These are phyloP conservation scores for Salvelinus sp. DNA, from an alignment of 2,113 vertebrate genomes.

Conservation along the genomic window DNA sequence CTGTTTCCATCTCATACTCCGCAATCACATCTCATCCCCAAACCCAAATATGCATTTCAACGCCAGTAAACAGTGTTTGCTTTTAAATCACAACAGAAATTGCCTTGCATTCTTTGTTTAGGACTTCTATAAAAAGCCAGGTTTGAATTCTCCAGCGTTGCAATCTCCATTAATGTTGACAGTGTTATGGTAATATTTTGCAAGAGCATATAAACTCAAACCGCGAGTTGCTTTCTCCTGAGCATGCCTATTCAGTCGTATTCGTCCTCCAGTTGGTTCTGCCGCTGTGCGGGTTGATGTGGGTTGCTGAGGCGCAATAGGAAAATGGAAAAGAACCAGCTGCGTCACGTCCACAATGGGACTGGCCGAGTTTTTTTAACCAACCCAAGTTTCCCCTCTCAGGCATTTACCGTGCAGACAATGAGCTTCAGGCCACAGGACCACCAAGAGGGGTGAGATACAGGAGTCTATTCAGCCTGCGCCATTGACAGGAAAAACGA, in stretches of 20 bases:
- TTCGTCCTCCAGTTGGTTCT: neutral
- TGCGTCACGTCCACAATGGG: slow-evolving; percentile 53
- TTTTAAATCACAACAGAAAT: slow-evolving; percentile 67
- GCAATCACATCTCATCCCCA: slow-evolving; percentile 54
- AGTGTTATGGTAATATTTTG: slow-evolving; percentile 67
- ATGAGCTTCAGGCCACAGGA: slow-evolving; percentile 53
- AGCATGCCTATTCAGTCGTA: neutral
- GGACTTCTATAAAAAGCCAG: slow-evolving; percentile 61
- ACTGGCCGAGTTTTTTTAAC: slow-evolving; percentile 29
- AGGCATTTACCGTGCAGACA: slow-evolving; percentile 47
- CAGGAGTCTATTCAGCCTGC: slow-evolving; percentile 46
- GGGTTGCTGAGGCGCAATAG: slow-evolving; percentile 21
- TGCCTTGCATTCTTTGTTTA: slow-evolving; percentile 62
- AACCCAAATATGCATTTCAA: slow-evolving; percentile 66
- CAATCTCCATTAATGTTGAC: slow-evolving; percentile 66
- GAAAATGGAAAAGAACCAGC: slow-evolving; percentile 52
- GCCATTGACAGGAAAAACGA: slow-evolving; percentile 52
- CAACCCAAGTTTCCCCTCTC: slow-evolving; percentile 45
- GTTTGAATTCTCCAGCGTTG: slow-evolving; percentile 70
- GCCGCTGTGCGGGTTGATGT: neutral
- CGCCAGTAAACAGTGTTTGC: slow-evolving; percentile 61
- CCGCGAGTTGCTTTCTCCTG: neutral
- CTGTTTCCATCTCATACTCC: slow-evolving; percentile 62
- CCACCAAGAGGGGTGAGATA: slow-evolving; percentile 35
- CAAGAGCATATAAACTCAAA: slow-evolving; percentile 26